Conservation (phyloP, 2,888 invertebrate genomes). For the Amphiduros pacificus region DNA sequence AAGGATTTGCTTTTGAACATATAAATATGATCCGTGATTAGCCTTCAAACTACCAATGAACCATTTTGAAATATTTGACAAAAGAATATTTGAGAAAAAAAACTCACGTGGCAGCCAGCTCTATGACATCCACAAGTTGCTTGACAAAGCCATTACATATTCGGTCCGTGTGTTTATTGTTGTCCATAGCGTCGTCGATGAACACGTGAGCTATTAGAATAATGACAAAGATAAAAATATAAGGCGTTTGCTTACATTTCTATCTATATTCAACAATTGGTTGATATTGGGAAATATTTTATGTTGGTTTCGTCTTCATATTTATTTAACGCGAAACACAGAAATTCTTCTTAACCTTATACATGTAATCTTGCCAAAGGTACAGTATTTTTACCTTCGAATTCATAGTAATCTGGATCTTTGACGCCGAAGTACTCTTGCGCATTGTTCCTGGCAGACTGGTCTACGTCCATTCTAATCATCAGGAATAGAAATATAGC, state of each 20-base stretch:
- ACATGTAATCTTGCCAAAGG: too few relatives aligned
- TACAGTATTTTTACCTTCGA: conserved; percentile 62
- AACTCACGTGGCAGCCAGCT: conserved; percentile 51
- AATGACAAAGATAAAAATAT: neutral
- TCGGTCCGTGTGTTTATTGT: conserved; percentile 77
- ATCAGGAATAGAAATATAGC: neutral
- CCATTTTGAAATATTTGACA: too few relatives aligned
- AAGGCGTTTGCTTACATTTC: too few relatives aligned
- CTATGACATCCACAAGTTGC: conserved; percentile 50
- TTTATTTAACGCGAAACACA: too few relatives aligned
- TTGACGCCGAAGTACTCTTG: conserved; percentile 55
- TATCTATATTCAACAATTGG: too few relatives aligned
- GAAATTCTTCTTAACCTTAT: too few relatives aligned
- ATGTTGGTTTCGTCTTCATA: too few relatives aligned
- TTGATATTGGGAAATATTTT: too few relatives aligned
- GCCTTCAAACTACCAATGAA: too few relatives aligned
- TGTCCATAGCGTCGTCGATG: conserved; percentile 97
- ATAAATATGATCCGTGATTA: too few relatives aligned
- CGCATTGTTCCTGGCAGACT: conserved; percentile 53
- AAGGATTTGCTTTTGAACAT: too few relatives aligned
- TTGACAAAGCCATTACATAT: conserved; percentile 71
- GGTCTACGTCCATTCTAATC: conserved; percentile 55
- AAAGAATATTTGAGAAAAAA: too few relatives aligned
- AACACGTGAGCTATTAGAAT: conserved; percentile 85
- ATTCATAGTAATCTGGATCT: conserved; percentile 58